A percentile compares a stretch with the other conserved stretches of the same genome.
Evolutionary conservation across 2,113 vertebrate genomes (phyloP).

Genomic region (Crocuta crocuta): DNA sequence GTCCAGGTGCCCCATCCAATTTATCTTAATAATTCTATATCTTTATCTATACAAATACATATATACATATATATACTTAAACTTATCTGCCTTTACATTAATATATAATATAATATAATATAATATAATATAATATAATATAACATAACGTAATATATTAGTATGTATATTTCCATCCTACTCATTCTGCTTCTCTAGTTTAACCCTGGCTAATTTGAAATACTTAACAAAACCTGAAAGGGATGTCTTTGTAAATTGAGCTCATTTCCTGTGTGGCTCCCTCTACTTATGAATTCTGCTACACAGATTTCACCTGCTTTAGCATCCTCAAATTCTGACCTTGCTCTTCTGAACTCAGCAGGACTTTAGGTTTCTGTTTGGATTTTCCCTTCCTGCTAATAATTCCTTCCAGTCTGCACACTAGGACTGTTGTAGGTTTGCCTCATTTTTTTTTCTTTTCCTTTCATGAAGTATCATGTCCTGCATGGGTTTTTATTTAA

Average conservation of each 20-base stretch:
- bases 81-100: neutral
- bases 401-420: neutral
- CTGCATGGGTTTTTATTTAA: neutral
- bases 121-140: too few species aligned
- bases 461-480: neutral
- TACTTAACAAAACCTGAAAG: neutral
- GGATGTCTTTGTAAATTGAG: neutral
- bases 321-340: neutral
- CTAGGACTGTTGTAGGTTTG: rapidly evolving
- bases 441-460: neutral
- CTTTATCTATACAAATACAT: rapidly evolving
- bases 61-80: neutral
- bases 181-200: neutral
- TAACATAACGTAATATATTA: neutral
- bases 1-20: too few species aligned
- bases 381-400: neutral
- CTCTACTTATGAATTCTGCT: neutral
- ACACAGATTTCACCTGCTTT: neutral
- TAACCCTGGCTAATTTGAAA: neutral
- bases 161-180: neutral
- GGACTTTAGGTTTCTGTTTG: neutral
- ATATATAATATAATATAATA: too few species aligned
- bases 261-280: neutral
- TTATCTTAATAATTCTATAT: neutral
- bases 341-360: neutral